Percentiles rank a stretch among this genome's conserved stretches.
phyloP scores from a whole-genome alignment of 2,113 vertebrate species.

The Tenebrosternarchus preto region DNA sequence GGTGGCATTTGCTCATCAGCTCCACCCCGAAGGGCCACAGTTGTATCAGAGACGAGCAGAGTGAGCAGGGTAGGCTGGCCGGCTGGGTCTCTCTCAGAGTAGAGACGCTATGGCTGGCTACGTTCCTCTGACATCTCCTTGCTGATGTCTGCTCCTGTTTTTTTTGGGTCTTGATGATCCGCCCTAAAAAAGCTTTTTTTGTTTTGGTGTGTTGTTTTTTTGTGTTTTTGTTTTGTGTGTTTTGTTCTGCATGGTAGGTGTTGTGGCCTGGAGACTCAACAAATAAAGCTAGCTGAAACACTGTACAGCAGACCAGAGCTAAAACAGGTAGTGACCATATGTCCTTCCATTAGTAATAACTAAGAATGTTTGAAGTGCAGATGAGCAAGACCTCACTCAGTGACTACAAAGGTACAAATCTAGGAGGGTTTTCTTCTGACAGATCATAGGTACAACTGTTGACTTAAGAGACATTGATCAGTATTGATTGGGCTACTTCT shows the following conservation, averaged over 20 bases:
- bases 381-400: not conserved
- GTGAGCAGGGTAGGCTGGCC: constrained; percentile 33
- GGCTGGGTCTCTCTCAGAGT: constrained; percentile 8
- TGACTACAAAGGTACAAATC: constrained; percentile 7
- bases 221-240: too few species aligned
- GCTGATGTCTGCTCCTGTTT: not conserved
- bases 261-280: not conserved
- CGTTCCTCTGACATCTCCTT: not conserved
- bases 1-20: constrained; percentile 65
- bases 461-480: not conserved
- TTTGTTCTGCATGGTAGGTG: not conserved
- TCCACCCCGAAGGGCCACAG: constrained; percentile 68
- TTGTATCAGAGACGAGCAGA: constrained; percentile 46
- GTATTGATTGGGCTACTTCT: not conserved
- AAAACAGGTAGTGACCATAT: not conserved
- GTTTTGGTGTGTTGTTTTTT: too few species aligned
- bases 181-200: constrained; percentile 1
- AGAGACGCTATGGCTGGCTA: constrained; percentile 17
- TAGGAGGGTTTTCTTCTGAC: not conserved
- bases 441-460: not conserved
- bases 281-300: not conserved
- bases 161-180: constrained; percentile 12
- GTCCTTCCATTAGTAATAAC: not conserved
- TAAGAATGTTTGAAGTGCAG: not conserved
- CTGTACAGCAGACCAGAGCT: not conserved